Conservation (phyloP, 2,113 vertebrate species). For the Gallinago jamesoni region DNA sequence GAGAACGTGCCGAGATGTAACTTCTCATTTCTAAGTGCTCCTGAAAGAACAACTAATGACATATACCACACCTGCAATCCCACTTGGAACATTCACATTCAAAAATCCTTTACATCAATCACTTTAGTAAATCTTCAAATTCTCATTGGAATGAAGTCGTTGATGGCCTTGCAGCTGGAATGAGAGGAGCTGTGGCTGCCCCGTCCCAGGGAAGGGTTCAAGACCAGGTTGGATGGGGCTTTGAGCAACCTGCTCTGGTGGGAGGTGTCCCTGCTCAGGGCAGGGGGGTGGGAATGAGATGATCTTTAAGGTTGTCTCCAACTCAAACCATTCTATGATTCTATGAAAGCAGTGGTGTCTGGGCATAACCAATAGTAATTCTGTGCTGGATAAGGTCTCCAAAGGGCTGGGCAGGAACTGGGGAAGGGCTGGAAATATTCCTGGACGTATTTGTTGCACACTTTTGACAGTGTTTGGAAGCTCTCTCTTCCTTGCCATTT, state of each 20-base stretch:
- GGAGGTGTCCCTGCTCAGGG: too few relatives aligned
- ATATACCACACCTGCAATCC: not conserved
- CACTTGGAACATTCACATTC: not conserved
- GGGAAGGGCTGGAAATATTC: too few relatives aligned
- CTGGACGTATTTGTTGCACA: fast-evolving
- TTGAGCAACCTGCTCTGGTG: too few relatives aligned
- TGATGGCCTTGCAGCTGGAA: not conserved
- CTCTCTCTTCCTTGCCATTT: not conserved
- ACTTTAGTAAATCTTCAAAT: not conserved
- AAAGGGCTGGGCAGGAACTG: not conserved
- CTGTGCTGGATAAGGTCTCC: not conserved
- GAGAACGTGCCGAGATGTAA: not conserved
- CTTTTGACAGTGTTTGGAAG: not conserved
- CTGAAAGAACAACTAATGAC: not conserved
- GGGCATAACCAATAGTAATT: not conserved
- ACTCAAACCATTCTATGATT: too few relatives aligned
- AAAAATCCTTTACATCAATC: not conserved
- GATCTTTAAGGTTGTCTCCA: too few relatives aligned
- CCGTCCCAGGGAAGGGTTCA: too few relatives aligned
- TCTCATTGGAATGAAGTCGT: not conserved
- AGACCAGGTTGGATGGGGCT: too few relatives aligned
- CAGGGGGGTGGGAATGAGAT: too few relatives aligned
- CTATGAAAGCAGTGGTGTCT: not conserved
- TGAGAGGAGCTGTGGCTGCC: not conserved
- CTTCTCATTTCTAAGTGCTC: not conserved